A percentile compares a stretch with the other conserved stretches of the same genome.
Conservation (phyloP, 2,888 invertebrate species). For the Cistogaster globosa region DNA sequence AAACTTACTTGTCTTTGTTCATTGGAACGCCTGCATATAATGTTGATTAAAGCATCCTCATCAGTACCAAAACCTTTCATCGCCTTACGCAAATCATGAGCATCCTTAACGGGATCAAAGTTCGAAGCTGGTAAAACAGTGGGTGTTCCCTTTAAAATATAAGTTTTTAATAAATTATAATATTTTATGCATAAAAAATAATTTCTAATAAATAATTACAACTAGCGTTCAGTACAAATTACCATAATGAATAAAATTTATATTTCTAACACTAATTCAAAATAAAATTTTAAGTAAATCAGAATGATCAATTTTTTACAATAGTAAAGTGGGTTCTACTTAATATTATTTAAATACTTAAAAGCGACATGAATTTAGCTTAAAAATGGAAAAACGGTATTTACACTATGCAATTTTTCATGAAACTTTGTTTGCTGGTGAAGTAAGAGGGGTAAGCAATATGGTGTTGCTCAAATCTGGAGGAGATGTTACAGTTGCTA, state of each 20-base stretch:
- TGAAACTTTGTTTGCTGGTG: too few species aligned
- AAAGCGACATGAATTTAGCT: too few species aligned
- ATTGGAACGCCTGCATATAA: slow-evolving; percentile 92
- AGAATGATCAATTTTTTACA: too few species aligned
- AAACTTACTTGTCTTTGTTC: slow-evolving; percentile 91
- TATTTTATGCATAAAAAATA: not conserved
- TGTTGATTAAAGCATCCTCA: slow-evolving; percentile 93
- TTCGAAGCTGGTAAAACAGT: slow-evolving; percentile 90
- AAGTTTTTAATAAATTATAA: not conserved
- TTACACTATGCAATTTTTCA: too few species aligned
- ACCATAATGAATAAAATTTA: not conserved
- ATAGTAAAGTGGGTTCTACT: too few species aligned
- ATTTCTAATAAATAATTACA: not conserved
- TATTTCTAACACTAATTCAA: too few species aligned
- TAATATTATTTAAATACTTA: too few species aligned
- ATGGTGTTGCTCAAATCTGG: too few species aligned
- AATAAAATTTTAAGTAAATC: too few species aligned
- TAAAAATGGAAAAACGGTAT: too few species aligned
- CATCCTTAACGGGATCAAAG: slow-evolving; percentile 91
- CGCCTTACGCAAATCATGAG: slow-evolving; percentile 91
- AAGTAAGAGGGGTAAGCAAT: too few species aligned
- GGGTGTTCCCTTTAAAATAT: slow-evolving; percentile 84
- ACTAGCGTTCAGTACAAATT: not conserved
- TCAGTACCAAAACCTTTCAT: slow-evolving; percentile 96
- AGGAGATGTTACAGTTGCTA: too few species aligned